Evolutionary conservation across 2,113 vertebrate genomes (phyloP).

Genomic region (Brachypteracias leptosomus): DNA sequence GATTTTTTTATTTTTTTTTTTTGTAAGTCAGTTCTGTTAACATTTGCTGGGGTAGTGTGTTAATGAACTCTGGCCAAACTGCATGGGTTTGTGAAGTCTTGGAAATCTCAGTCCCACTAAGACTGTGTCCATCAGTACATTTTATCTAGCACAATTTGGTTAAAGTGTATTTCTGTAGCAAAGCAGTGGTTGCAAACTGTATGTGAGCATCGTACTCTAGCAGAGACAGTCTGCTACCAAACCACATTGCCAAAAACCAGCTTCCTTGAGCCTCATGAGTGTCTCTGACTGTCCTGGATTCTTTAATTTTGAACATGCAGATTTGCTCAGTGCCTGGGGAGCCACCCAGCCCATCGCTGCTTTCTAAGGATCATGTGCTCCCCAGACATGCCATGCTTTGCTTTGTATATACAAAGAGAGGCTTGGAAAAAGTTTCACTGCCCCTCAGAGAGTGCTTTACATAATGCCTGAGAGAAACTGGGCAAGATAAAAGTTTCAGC

Average conservation of each 20-base stretch:
- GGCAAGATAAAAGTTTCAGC: neutral
- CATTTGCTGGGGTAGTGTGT: neutral
- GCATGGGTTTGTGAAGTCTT: neutral
- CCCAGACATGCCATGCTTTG: neutral
- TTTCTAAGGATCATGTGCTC: neutral
- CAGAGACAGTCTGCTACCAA: neutral
- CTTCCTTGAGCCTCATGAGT: accelerated
- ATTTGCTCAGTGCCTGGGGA: neutral
- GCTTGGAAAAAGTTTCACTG: neutral
- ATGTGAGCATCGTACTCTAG: neutral
- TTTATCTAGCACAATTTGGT: neutral
- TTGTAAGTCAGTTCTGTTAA: neutral
- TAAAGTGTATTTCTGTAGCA: neutral
- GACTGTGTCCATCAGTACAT: neutral
- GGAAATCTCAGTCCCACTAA: neutral
- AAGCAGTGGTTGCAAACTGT: neutral
- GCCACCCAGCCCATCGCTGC: neutral
- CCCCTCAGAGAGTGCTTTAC: neutral
- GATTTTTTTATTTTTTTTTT: no score
- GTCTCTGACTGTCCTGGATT: neutral
- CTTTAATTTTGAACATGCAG: neutral
- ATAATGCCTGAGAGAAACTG: neutral
- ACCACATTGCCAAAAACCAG: neutral
- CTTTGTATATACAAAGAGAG: neutral
- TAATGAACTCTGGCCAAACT: neutral